Evolutionary conservation across 64 coral and sea anemone species (phyloP).

Genomic region (Montipora capricornis): DNA sequence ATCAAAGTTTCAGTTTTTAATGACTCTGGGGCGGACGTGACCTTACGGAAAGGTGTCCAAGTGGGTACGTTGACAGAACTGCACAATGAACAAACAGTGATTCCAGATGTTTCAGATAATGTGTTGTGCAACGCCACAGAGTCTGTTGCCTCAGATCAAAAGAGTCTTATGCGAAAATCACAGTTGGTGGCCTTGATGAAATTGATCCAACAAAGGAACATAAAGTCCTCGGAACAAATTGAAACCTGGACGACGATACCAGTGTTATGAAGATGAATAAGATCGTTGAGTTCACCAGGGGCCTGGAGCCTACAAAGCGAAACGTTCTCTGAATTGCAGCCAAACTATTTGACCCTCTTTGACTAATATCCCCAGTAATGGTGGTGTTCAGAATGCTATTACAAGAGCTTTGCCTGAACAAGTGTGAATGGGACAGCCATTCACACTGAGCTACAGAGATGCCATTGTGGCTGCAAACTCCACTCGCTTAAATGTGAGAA

Average conservation of each 20-base stretch:
- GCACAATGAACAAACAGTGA: too few relatives aligned
- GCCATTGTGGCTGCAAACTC: too few relatives aligned
- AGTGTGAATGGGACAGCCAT: conserved; percentile 43
- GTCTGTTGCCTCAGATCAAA: background rate
- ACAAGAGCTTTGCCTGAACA: conserved; percentile 38
- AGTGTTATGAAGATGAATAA: conserved; percentile 34
- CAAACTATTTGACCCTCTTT: conserved; percentile 51
- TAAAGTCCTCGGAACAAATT: conserved; percentile 58
- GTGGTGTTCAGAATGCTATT: conserved; percentile 52
- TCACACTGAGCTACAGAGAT: too few relatives aligned
- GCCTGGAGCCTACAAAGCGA: conserved; percentile 27
- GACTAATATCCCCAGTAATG: conserved; percentile 38
- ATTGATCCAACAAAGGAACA: conserved; percentile 62
- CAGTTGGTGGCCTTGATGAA: conserved; percentile 64
- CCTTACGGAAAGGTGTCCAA: too few relatives aligned
- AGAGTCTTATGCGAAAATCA: conserved; percentile 66
- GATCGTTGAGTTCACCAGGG: conserved; percentile 27
- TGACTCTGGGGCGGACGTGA: too few relatives aligned
- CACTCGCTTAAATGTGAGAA: too few relatives aligned
- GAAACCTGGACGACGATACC: conserved; percentile 32
- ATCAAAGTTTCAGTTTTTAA: too few relatives aligned
- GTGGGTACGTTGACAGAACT: too few relatives aligned
- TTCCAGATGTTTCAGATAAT: too few relatives aligned
- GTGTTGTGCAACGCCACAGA: too few relatives aligned
- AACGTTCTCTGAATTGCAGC: conserved; percentile 41